Conservation (phyloP, 2,113 vertebrate species). For the Neogobius melanostomus region DNA sequence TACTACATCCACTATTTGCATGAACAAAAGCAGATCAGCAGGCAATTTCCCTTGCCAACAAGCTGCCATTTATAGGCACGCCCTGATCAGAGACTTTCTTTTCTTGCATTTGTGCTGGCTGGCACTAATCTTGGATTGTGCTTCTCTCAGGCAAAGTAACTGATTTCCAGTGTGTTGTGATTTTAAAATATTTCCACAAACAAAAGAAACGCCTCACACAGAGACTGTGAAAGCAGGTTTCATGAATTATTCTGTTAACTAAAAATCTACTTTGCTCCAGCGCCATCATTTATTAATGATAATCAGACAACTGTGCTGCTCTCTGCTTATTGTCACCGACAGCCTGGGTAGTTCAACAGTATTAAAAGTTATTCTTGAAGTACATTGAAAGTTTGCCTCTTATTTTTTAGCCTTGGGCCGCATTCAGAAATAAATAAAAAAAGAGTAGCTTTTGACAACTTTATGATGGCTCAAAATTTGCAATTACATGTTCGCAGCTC, state of each 20-base stretch:
- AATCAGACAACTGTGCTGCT: constrained; percentile 18
- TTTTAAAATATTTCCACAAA: constrained; percentile 5
- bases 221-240: background rate
- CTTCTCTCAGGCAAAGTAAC: background rate
- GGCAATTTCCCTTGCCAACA: too few species aligned
- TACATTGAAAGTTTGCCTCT: background rate
- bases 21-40: too few species aligned
- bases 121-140: background rate
- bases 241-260: constrained; percentile 6
- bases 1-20: too few species aligned
- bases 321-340: constrained; percentile 12
- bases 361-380: constrained; percentile 7
- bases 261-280: background rate
- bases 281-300: constrained; percentile 25
- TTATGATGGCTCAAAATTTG: constrained; percentile 36
- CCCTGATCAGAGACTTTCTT: background rate
- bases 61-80: background rate
- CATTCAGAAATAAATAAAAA: background rate
- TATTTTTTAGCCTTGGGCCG: background rate
- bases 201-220: background rate
- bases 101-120: background rate
- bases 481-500: constrained; percentile 49
- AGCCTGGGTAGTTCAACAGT: constrained; percentile 1
- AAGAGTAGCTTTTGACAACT: constrained; percentile 24
- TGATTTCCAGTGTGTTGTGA: background rate